These are phyloP conservation scores for Pandemis corylana DNA, from an alignment of 2,888 invertebrate genomes.

Conservation along the genomic window DNA sequence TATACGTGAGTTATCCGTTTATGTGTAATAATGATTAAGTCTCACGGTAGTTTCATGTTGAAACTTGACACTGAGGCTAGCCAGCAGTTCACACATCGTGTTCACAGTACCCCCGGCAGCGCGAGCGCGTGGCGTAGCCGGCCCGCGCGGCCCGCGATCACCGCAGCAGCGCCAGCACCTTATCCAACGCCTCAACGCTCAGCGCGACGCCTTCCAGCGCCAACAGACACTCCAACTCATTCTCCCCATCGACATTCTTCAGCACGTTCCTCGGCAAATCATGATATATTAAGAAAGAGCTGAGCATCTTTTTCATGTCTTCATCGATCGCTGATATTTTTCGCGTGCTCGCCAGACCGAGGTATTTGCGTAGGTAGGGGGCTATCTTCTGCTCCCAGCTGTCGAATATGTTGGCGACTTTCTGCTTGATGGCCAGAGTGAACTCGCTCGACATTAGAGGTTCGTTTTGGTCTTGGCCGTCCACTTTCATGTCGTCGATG, in stretches of 20 bases:
- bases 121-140: constrained; percentile 53
- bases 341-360: constrained; percentile 72
- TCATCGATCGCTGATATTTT: constrained; percentile 62
- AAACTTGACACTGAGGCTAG: background rate
- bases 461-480: constrained; percentile 66
- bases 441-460: constrained; percentile 86
- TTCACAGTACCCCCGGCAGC: constrained; percentile 59
- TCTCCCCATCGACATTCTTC: constrained; percentile 55
- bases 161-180: constrained; percentile 58
- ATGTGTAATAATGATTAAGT: too few relatives aligned
- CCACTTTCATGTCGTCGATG: constrained; percentile 64
- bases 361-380: constrained; percentile 77
- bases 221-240: constrained; percentile 59
- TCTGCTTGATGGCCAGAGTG: constrained; percentile 86
- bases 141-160: constrained; percentile 53
- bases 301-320: constrained; percentile 71
- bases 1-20: too few relatives aligned
- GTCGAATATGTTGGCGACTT: constrained; percentile 81
- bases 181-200: constrained; percentile 57
- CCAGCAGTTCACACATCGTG: constrained; percentile 56
- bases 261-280: constrained; percentile 81
- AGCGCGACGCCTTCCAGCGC: constrained; percentile 51
- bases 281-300: constrained; percentile 84
- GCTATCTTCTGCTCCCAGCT: constrained; percentile 80
- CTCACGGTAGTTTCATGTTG: too few relatives aligned